Conservation (phyloP, 2,113 vertebrate species). For the Callipepla californica region DNA sequence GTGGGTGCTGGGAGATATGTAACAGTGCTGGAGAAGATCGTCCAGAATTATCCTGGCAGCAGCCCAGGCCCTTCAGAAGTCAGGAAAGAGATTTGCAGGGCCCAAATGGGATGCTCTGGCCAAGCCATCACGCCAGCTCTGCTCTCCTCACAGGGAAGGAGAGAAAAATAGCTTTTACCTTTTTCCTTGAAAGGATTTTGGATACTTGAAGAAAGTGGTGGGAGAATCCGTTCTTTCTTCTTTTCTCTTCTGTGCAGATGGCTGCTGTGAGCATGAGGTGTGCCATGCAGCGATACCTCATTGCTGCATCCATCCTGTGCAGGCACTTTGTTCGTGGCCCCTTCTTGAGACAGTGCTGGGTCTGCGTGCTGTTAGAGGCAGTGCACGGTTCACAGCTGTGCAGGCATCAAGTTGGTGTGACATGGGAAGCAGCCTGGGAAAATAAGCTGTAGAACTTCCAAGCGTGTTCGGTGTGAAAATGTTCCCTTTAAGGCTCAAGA, state of each 20-base stretch:
- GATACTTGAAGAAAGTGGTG: background rate
- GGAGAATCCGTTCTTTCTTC: background rate
- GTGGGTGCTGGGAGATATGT: background rate
- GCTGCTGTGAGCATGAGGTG: background rate
- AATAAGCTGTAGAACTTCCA: background rate
- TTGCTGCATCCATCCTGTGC: background rate
- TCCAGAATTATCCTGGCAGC: conserved; percentile 45
- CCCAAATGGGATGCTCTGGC: background rate
- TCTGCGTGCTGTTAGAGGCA: background rate
- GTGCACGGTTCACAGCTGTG: rapidly evolving
- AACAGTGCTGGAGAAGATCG: background rate
- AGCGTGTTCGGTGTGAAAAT: background rate
- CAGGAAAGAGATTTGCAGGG: conserved; percentile 44
- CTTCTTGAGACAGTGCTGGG: background rate
- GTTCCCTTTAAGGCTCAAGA: background rate
- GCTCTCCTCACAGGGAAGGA: conserved; percentile 5
- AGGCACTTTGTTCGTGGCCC: background rate
- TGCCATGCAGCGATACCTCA: rapidly evolving
- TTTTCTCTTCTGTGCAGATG: background rate
- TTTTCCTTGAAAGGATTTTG: conserved; percentile 3
- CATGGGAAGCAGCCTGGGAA: background rate
- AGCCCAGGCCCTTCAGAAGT: conserved; percentile 6
- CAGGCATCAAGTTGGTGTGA: background rate
- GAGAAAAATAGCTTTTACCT: conserved; percentile 3
- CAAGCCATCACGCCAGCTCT: background rate